These are phyloP conservation scores for Coleophora flavipennella DNA, from an alignment of 2,888 invertebrate genomes.

Conservation along the genomic window DNA sequence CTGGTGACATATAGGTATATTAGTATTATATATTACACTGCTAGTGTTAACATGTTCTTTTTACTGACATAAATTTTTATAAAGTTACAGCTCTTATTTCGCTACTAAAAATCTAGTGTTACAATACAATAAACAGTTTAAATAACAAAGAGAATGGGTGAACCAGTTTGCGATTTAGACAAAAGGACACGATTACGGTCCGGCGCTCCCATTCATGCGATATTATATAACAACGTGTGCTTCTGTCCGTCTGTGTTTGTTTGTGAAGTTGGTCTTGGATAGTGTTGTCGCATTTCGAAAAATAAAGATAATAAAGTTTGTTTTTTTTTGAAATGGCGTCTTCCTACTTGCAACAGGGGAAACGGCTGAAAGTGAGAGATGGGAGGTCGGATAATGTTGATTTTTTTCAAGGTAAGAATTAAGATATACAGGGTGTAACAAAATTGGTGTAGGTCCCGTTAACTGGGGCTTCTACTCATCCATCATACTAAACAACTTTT, in stretches of 20 bases:
- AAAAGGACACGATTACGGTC: constrained; percentile 25
- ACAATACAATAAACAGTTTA: neutral
- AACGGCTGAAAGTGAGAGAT: constrained; percentile 55
- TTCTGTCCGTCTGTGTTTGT: constrained; percentile 10
- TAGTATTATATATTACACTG: too few relatives aligned
- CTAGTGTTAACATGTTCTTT: too few relatives aligned
- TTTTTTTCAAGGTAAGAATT: constrained; percentile 49
- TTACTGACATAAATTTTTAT: too few relatives aligned
- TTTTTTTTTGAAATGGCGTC: constrained; percentile 14
- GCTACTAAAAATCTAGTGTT: too few relatives aligned
- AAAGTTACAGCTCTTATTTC: too few relatives aligned
- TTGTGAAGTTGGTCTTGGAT: neutral
- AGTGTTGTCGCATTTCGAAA: too few relatives aligned
- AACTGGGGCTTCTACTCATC: too few relatives aligned
- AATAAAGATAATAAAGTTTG: neutral
- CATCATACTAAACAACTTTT: too few relatives aligned
- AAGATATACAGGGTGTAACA: too few relatives aligned
- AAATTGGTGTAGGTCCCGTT: too few relatives aligned
- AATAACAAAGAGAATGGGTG: constrained; percentile 1
- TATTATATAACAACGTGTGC: constrained; percentile 39
- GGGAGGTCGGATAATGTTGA: constrained; percentile 37
- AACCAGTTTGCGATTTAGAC: constrained; percentile 17
- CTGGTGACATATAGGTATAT: too few relatives aligned
- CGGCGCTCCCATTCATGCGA: constrained; percentile 39
- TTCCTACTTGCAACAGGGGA: constrained; percentile 41